phyloP scores from a whole-genome alignment of 2,113 vertebrate genomes.

The Percina caprodes region DNA sequence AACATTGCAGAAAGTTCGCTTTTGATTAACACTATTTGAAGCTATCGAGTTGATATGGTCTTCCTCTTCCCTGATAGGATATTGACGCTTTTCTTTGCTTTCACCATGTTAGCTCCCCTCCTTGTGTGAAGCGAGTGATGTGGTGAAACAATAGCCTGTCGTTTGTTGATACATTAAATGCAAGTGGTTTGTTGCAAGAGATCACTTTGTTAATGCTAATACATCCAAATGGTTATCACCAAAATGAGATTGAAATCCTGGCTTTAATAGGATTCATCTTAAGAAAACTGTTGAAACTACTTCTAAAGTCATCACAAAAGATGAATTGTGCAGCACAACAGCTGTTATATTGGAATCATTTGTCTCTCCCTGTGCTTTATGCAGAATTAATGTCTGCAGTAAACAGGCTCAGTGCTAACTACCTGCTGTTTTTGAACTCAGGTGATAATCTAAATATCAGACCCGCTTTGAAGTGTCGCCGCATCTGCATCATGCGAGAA shows the following conservation, averaged over 20 bases:
- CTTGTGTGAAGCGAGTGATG: not conserved
- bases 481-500: conserved; percentile 19
- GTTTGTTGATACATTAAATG: conserved; percentile 18
- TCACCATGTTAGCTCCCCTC: not conserved
- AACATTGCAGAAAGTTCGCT: not conserved
- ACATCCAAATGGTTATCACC: conserved; percentile 16
- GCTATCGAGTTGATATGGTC: not conserved
- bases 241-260: conserved; percentile 43
- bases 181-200: conserved; percentile 17
- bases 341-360: conserved; percentile 26
- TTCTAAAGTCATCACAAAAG: conserved; percentile 41
- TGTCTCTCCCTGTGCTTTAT: conserved; percentile 18
- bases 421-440: not conserved
- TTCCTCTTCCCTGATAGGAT: not conserved
- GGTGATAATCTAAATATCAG: conserved; percentile 27
- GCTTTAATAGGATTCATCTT: conserved; percentile 45
- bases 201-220: conserved; percentile 16
- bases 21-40: not conserved
- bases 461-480: not conserved
- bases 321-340: conserved; percentile 14
- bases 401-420: conserved; percentile 19
- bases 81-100: not conserved
- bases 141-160: conserved; percentile 9
- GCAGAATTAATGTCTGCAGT: conserved; percentile 15
- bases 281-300: conserved; percentile 3